Base-by-base conservation (phyloP, 2,113 vertebrate genomes). In the Chaenocephalus aceratus region DNA sequence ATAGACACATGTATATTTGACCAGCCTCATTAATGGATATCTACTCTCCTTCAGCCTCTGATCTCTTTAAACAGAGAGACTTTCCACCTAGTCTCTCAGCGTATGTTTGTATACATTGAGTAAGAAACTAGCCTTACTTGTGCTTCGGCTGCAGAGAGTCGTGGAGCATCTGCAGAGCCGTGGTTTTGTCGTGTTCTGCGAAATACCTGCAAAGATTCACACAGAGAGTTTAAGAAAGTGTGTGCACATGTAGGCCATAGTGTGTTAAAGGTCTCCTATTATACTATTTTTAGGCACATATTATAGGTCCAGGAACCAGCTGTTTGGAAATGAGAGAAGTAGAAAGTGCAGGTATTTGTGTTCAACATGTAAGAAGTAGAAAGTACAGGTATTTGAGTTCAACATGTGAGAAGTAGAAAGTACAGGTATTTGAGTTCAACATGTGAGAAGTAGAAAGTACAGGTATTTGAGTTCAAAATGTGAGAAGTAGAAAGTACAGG, bases 121-220 rank as follows among this genome's bases (percentile, higher is more conserved):
- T 41, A 46, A 46, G 12, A 34, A 48, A 18, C 2, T n/a, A 1
- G 23, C 65, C 90, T 76, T 96, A 99, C 98, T 98, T 99, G 96
- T 96, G 97, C 92, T 97, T 99, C 79, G 98, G 97, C 30, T 99
- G 97, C 92, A 99, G 95, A 18, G 98, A 99, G 93, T 99, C 98
- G 18, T 95, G 97, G 59, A 99, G 97, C 90, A 99, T 96, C 91
- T 97, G 97, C 45, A 97, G 97, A 86, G 98, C 97, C 3, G 96
- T 84, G 10, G 95, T 84, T 36, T 96, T 94, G 80, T 99, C 97
- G 26, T 96, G 94, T 91, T 99, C 97, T 0, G 98, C 97, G 91
- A 99, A 95, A 86, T 95, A 95, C 81, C 95, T 96, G 73, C 30
- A 77, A 51, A 13, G 26, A 8, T 64, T 53, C 21, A 60, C n/a